phyloP scores from a whole-genome alignment of 2,888 invertebrate genomes.

The Sipha maydis region DNA sequence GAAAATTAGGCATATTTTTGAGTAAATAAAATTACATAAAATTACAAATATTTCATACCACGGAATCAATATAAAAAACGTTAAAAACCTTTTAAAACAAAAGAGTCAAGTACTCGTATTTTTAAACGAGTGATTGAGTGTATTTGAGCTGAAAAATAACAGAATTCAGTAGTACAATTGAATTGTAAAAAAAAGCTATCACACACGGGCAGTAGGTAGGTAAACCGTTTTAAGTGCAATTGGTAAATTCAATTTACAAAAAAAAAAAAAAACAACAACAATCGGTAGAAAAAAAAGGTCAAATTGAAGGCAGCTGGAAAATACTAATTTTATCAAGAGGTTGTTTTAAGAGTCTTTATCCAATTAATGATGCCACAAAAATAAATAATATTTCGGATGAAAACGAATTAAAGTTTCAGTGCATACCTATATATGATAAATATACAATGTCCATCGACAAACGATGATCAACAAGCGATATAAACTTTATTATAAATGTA shows the following conservation, averaged over 20 bases:
- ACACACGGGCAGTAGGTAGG: not conserved
- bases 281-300: slow-evolving; percentile 16
- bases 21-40: not conserved
- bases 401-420: not conserved
- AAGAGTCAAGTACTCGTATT: not conserved
- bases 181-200: not conserved
- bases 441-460: not conserved
- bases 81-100: not conserved
- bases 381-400: slow-evolving; percentile 1
- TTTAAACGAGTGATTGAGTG: not conserved
- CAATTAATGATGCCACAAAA: not conserved
- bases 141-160: not conserved
- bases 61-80: not conserved
- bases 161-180: not conserved
- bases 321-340: not conserved
- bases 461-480: slow-evolving; percentile 18
- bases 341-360: not conserved
- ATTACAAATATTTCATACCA: not conserved
- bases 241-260: not conserved
- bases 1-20: not conserved
- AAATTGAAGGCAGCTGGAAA: not conserved
- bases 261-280: not conserved
- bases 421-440: not conserved
- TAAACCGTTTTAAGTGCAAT: slow-evolving; percentile 1
- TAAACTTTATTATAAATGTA: slow-evolving; percentile 15